These are phyloP conservation scores for Temnothorax curvispinosus DNA, from an alignment of 1,140 invertebrate species.

Conservation along the genomic window DNA sequence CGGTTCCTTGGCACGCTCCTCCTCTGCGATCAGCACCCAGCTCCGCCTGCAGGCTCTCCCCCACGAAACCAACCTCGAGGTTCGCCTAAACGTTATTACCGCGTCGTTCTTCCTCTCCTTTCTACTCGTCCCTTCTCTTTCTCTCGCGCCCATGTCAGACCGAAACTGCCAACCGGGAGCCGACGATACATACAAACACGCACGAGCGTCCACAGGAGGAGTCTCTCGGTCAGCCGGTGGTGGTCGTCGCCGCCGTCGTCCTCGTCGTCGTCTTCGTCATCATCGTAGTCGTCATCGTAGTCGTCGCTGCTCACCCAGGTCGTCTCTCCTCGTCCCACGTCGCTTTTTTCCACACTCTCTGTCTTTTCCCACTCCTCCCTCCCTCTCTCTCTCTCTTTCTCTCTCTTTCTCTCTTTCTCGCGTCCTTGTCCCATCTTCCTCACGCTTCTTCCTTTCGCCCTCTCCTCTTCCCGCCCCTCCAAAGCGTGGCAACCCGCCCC, in stretches of 20 bases:
- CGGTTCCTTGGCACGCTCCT: conserved; percentile 78
- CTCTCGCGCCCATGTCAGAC: conserved; percentile 27
- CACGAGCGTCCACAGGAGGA: conserved; percentile 26
- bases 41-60: conserved; percentile 67
- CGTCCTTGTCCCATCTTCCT: conserved; percentile 42
- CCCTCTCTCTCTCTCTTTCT: neutral
- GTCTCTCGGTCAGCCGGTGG: conserved; percentile 45
- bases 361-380: conserved; percentile 17
- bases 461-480: conserved; percentile 27
- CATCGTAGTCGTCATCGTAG: conserved; percentile 53
- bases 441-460: conserved; percentile 26
- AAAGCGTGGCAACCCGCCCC: conserved; percentile 26
- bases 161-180: conserved; percentile 69
- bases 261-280: conserved; percentile 48
- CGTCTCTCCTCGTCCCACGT: conserved; percentile 52
- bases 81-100: conserved; percentile 63
- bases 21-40: conserved; percentile 70
- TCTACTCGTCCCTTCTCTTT: conserved; percentile 18
- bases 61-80: conserved; percentile 30
- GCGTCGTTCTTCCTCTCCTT: conserved; percentile 51
- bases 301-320: conserved; percentile 46
- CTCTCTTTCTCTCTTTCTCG: neutral
- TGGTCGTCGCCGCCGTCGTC: conserved; percentile 41
- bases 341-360: conserved; percentile 64
- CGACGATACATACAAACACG: conserved; percentile 66